phyloP scores from a whole-genome alignment of 2,113 vertebrate species.

The Poicephalus meyeri region DNA sequence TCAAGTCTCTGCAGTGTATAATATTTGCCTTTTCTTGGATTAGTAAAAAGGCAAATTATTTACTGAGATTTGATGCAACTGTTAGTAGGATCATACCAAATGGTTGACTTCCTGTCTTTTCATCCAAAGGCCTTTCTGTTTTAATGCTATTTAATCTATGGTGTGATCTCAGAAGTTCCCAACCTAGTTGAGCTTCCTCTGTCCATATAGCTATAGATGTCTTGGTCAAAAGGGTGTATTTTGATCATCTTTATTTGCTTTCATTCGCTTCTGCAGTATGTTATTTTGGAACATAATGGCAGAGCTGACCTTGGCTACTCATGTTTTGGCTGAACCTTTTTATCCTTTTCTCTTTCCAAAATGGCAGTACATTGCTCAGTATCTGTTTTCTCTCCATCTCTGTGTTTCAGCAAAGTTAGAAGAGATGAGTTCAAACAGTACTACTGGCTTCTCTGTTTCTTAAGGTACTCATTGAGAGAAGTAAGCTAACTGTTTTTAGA shows the following conservation, averaged over 20 bases:
- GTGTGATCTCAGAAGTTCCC: background rate
- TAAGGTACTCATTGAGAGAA: background rate
- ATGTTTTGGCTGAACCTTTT: background rate
- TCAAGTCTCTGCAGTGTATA: background rate
- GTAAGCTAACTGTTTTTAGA: background rate
- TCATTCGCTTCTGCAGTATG: background rate
- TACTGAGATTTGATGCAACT: background rate
- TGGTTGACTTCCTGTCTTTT: background rate
- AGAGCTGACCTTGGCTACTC: background rate
- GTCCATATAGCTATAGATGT: background rate
- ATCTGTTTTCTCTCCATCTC: background rate
- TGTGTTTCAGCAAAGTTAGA: background rate
- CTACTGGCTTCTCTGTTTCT: background rate
- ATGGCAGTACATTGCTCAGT: background rate
- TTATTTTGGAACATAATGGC: slow-evolving; percentile 25
- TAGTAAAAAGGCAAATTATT: background rate
- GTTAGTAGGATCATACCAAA: background rate
- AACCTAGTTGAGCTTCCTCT: background rate
- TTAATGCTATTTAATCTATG: background rate
- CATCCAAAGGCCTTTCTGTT: background rate
- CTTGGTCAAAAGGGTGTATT: background rate
- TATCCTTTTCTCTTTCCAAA: background rate
- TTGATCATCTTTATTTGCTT: background rate
- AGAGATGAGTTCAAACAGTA: background rate
- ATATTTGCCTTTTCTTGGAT: background rate